Evolutionary conservation across 2,113 vertebrate genomes (phyloP).

Genomic region (Chroicocephalus ridibundus): DNA sequence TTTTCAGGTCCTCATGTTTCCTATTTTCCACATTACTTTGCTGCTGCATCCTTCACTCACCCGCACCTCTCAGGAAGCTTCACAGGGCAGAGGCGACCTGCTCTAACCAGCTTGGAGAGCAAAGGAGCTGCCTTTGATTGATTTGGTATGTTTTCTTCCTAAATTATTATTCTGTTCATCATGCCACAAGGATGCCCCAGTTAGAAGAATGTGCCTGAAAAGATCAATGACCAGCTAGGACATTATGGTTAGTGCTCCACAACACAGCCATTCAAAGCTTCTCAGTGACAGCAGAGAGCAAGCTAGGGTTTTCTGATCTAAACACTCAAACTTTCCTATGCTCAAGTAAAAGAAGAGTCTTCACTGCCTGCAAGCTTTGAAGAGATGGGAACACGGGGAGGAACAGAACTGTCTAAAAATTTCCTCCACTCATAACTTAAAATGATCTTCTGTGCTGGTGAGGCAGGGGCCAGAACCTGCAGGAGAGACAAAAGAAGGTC

Average conservation of each 20-base stretch:
- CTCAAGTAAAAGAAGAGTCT: background rate
- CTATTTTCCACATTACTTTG: background rate
- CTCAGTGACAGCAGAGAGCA: conserved; percentile 1
- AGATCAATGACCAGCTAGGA: conserved; percentile 9
- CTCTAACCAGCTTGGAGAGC: background rate
- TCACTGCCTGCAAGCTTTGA: background rate
- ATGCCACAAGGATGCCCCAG: background rate
- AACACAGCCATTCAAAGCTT: conserved; percentile 23
- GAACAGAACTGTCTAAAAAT: conserved; percentile 4
- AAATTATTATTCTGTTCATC: conserved; percentile 1
- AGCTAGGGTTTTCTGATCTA: conserved; percentile 19
- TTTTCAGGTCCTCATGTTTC: background rate
- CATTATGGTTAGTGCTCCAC: background rate
- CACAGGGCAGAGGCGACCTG: background rate
- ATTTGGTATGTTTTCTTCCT: background rate
- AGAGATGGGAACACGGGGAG: background rate
- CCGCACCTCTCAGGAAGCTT: background rate
- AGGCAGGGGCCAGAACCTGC: background rate
- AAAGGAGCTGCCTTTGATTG: background rate
- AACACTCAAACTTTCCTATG: background rate
- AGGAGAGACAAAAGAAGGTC: background rate
- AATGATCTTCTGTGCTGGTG: background rate
- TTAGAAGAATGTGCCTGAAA: conserved; percentile 7
- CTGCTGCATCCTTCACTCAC: background rate
- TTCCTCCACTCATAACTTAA: background rate